Evolutionary conservation across 1,140 invertebrate genomes (phyloP), one percentile per base, ranked within the genome.

Genomic region (Aphelinus atriplicis): DNA sequence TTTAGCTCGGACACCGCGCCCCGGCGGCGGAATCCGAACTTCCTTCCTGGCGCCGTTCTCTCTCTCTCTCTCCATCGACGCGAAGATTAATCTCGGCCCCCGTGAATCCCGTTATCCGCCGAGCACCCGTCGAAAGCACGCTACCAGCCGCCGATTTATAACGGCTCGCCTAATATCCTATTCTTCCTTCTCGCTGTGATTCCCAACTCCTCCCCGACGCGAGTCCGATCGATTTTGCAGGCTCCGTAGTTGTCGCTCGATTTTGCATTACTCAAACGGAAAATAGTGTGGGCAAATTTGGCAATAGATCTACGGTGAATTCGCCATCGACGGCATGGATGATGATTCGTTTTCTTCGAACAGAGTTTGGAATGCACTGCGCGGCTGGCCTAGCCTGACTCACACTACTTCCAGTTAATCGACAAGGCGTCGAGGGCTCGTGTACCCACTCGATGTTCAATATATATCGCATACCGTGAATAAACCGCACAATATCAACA

Each of bases 1-100:
- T 26, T 26, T 26, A 26, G 9, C 50, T 5, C 65, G 3, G 26
- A 9, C 9, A 7, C 43, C 60, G 69, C 58, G 53, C 61, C 78
- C 83, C 81, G 83, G 80, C 84, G 86, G 84, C 84, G 82, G 81
- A 87, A 84, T 85, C 77, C 80, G 53, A 84, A 82, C 81, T 87
- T 88, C 85, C 85, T 85, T 87, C 83, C 84, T 81, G 66, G 68
- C 73, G 75, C 77, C 73, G 68, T 26, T 26, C 26, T 26, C 26
- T 26, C 26, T 26, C 26, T 26, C 26, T 26, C 26, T 26, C 26
- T 26, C 26, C 26, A 26, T 68, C 7, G 9, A 69, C 75, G 78
- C 78, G 77, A 83, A 87, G 84, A 88, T 88, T 86, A 87, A 87
- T 87, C 81, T 83, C 78, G 77, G 68, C 78, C 67, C 64, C 70